These are phyloP conservation scores for Macrotrachela quadricornifera DNA, from an alignment of 1,140 invertebrate genomes.

Conservation along the genomic window DNA sequence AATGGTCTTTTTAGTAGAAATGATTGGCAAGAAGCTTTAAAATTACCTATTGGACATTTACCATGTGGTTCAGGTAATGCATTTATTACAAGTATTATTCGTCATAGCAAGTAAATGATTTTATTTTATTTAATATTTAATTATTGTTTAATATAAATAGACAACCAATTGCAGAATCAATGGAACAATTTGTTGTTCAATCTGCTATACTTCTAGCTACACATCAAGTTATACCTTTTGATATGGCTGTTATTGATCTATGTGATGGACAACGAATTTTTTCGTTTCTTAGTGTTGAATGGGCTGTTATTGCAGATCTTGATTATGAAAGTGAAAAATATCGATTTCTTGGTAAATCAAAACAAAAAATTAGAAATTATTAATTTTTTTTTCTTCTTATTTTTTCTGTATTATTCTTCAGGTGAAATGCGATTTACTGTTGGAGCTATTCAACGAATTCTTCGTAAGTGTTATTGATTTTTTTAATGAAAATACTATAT, in stretches of 20 bases:
- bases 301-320: constrained; percentile 80
- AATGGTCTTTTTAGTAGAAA: constrained; percentile 64
- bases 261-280: constrained; percentile 41
- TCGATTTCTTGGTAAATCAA: constrained; percentile 38
- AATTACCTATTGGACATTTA: constrained; percentile 58
- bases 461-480: constrained; percentile 28
- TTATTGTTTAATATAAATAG: constrained; percentile 43
- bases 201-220: constrained; percentile 55
- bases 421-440: constrained; percentile 53
- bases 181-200: constrained; percentile 32
- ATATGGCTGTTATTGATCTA: constrained; percentile 44
- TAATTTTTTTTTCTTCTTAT: constrained; percentile 1
- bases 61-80: constrained; percentile 93
- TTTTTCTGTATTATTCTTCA: no score
- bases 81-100: constrained; percentile 23
- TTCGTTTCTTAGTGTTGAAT: constrained; percentile 76
- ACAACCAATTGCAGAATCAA: not conserved
- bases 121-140: constrained; percentile 1
- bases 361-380: no score
- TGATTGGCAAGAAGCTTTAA: constrained; percentile 61
- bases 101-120: no score
- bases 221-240: constrained; percentile 51
- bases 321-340: constrained; percentile 87
- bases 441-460: constrained; percentile 57
- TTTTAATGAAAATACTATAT: no score